Percentiles rank a stretch among this genome's conserved stretches.
Conservation (phyloP, 2,113 vertebrate genomes). For the Stictonetta naevosa region DNA sequence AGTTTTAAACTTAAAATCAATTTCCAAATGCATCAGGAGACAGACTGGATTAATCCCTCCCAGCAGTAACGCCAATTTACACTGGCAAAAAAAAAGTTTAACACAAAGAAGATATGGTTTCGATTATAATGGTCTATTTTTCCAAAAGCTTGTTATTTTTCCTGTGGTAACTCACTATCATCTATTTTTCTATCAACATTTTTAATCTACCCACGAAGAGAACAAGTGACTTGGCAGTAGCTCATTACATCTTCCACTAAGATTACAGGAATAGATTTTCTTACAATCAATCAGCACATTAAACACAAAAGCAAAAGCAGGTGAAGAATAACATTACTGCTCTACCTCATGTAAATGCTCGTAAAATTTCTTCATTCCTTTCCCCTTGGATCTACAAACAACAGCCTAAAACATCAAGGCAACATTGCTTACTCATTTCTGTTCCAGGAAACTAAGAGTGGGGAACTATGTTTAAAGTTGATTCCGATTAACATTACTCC, state of each 20-base stretch:
- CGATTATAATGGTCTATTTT: not conserved
- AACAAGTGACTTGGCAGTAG: not conserved
- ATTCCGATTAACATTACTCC: not conserved
- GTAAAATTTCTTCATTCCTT: not conserved
- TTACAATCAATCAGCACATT: not conserved
- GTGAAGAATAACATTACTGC: not conserved
- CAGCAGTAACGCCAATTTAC: not conserved
- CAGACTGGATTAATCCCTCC: not conserved
- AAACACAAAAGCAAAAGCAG: not conserved
- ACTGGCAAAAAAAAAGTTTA: not conserved
- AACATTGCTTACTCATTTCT: not conserved
- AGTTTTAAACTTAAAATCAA: not conserved
- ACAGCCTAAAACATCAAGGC: not conserved
- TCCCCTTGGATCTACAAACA: not conserved
- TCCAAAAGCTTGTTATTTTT: not conserved
- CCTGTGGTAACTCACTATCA: not conserved
- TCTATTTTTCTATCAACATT: not conserved
- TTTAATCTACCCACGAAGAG: not conserved
- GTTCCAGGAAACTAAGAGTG: not conserved
- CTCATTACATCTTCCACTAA: not conserved
- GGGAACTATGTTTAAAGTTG: not conserved
- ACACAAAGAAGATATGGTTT: not conserved
- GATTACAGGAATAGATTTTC: not conserved
- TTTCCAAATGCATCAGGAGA: not conserved
- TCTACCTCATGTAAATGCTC: not conserved